Evolutionary conservation across 2,113 vertebrate species (phyloP).

Genomic region (Stictonetta naevosa): DNA sequence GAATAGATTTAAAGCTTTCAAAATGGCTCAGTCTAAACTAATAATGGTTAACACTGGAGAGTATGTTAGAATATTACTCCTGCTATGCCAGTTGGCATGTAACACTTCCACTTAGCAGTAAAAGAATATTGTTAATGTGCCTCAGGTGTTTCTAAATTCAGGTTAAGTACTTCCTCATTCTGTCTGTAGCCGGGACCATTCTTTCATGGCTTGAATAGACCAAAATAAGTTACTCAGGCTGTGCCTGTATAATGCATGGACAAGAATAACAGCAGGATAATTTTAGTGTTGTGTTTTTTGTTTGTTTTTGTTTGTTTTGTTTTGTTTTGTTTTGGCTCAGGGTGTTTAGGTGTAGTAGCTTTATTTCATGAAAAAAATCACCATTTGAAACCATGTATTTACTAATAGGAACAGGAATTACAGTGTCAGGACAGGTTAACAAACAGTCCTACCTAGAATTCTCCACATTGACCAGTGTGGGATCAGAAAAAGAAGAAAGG

Average conservation of each 20-base stretch:
- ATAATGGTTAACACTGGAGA: background rate
- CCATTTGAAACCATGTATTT: background rate
- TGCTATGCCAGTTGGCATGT: conserved; percentile 15
- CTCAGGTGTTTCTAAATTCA: conserved; percentile 56
- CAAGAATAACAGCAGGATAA: background rate
- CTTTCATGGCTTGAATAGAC: conserved; percentile 13
- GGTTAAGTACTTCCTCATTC: conserved; percentile 51
- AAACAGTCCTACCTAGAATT: background rate
- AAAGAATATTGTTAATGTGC: conserved; percentile 20
- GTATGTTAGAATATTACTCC: conserved; percentile 7
- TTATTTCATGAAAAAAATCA: background rate
- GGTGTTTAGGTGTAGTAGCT: background rate
- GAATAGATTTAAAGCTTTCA: conserved; percentile 30
- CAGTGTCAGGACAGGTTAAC: background rate
- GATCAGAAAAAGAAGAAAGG: background rate
- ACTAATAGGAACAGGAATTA: background rate
- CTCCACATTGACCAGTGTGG: background rate
- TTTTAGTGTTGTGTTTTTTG: background rate
- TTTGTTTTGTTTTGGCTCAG: background rate
- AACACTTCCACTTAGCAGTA: conserved; percentile 18
- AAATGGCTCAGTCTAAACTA: conserved; percentile 4
- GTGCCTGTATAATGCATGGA: background rate
- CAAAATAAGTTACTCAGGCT: background rate
- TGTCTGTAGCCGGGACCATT: background rate
- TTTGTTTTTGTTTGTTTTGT: no score